Evolutionary conservation across 1,140 invertebrate genomes (phyloP), one percentile per base, ranked within the genome.

Genomic region (Diorhabda sublineata): DNA sequence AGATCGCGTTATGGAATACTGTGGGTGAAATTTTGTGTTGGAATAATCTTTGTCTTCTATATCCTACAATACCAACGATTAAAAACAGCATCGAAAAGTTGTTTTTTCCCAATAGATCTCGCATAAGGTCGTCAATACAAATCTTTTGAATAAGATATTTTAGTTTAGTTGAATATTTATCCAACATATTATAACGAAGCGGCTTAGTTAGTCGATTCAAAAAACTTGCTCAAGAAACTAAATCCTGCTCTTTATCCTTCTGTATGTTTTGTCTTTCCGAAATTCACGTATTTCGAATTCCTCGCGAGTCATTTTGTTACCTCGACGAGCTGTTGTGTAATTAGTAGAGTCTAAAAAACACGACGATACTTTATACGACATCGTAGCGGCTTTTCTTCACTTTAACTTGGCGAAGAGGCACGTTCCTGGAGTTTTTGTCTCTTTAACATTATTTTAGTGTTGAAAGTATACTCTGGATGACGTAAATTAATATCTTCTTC

Each of bases 281-380:
- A 64, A 68, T 63, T 68, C 57, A 69, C 71, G 61, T 75, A 68
- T 67, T 75, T 73, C 68, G 71, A 69, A 75, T 75, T 75, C 71
- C 70, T 70, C 67, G 74, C 72, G 68, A 66, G 74, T 69, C 64
- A 72, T 58, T 69, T 69, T 71, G 73, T 74, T 72, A 73, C 71
- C 73, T 72, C 71, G 69, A 9, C 64, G 52, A 74, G 61, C 64
- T 71, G 69, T 63, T 62, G 67, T 72, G 71, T 74, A 74, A 74
- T 74, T 74, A 74, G 73, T 70, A 74, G 67, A 58, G 63, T 58
- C 63, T 70, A 72, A 74, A 74, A 74, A 26, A 74, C 66, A 66
- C 66, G 68, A 74, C 66, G 70, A 70, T 68, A 70, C 71, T 72
- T 72, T 74, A 72, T 72, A 74, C 70, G 71, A 72, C 72, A 70